Percentiles rank a stretch among this genome's conserved stretches.
These are phyloP conservation scores for Polydrusus cervinus DNA, from an alignment of 2,888 invertebrate genomes.

Conservation along the genomic window DNA sequence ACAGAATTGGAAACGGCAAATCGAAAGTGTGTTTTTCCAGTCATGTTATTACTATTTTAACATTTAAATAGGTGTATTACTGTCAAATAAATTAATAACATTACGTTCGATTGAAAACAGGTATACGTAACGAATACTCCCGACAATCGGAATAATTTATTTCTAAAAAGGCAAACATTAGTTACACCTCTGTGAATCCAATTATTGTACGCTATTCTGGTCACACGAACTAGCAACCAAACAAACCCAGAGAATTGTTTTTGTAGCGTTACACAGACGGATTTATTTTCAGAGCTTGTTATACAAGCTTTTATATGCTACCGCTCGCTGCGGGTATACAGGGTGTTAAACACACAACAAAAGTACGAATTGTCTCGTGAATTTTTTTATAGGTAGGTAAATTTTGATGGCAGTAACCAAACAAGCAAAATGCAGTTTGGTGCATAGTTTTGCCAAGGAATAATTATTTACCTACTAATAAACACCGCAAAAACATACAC, in stretches of 20 bases:
- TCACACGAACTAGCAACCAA: conserved; percentile 27
- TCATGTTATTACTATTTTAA: not conserved
- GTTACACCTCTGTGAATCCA: conserved; percentile 31
- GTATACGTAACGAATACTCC: conserved; percentile 9
- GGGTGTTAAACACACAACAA: not conserved
- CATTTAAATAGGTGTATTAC: not conserved
- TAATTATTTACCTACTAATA: too few relatives aligned
- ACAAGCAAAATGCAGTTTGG: too few relatives aligned
- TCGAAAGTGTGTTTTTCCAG: too few relatives aligned
- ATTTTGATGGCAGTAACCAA: too few relatives aligned
- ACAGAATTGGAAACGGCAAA: too few relatives aligned
- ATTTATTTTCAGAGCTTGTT: conserved; percentile 21
- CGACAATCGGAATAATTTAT: conserved; percentile 24
- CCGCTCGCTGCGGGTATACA: conserved; percentile 1
- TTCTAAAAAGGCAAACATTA: conserved; percentile 28
- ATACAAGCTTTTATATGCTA: not conserved
- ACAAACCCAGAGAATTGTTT: conserved; percentile 26
- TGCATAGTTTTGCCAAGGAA: too few relatives aligned
- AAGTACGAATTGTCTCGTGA: too few relatives aligned
- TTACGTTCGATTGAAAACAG: not conserved
- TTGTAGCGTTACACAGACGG: not conserved
- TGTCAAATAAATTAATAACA: conserved; percentile 4
- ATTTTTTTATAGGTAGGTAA: too few relatives aligned
- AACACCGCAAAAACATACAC: too few relatives aligned
- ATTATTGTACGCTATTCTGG: conserved; percentile 33